A percentile compares a stretch with the other conserved stretches of the same genome.
These are phyloP conservation scores for Enteromius fasciolatus DNA, from an alignment of 2,797 vertebrate genomes.

Conservation along the genomic window DNA sequence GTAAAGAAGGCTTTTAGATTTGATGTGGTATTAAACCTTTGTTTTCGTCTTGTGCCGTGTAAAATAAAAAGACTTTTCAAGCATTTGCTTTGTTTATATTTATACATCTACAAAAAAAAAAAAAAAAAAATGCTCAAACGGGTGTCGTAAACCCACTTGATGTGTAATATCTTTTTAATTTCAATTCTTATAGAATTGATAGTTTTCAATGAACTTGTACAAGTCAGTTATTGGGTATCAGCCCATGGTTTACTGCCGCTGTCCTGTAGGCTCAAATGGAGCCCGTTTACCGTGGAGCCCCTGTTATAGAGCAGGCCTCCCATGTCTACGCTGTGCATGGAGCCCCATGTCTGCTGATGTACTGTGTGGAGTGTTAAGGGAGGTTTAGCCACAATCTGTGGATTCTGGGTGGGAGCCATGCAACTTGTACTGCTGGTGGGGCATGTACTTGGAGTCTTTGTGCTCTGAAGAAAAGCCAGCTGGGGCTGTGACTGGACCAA, in stretches of 20 bases:
- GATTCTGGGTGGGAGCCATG: constrained; percentile 60
- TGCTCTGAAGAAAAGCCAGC: constrained; percentile 63
- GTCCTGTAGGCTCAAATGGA: constrained; percentile 9
- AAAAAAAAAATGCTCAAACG: no score
- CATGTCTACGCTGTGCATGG: constrained; percentile 64
- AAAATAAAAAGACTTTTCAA: background rate
- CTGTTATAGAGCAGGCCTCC: constrained; percentile 66
- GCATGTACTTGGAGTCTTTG: constrained; percentile 60
- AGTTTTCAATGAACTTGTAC: background rate
- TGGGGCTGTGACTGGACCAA: constrained; percentile 65
- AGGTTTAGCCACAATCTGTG: constrained; percentile 44
- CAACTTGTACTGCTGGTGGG: constrained; percentile 47
- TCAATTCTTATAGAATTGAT: no score
- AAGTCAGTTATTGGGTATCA: background rate
- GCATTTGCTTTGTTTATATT: no score
- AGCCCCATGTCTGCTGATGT: constrained; percentile 70
- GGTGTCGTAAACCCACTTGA: no score
- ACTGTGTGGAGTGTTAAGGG: constrained; percentile 44
- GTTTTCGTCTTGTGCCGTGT: background rate
- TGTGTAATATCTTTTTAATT: background rate
- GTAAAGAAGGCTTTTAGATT: constrained; percentile 14
- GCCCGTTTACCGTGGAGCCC: constrained; percentile 51
- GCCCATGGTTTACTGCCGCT: background rate
- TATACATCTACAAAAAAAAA: no score
- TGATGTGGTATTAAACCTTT: background rate